Base-by-base conservation (phyloP, 2,797 vertebrate genomes). In the Siniperca undulata region DNA sequence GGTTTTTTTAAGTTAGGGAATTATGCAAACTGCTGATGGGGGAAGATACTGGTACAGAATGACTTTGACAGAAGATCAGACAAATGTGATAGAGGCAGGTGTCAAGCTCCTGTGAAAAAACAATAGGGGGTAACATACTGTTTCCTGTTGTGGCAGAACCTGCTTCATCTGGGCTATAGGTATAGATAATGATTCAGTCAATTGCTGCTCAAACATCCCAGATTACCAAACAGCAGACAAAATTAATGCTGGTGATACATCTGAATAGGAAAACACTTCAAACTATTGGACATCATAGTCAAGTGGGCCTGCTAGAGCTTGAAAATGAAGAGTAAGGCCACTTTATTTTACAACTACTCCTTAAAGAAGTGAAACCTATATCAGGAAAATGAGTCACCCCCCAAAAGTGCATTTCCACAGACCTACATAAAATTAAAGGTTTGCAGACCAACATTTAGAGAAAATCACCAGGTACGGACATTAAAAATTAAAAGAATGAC, bases 391-490 rank as follows among this genome's bases (percentile, higher is more conserved):
- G 72, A 83, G 77, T 89, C 84, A 90, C 38, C 65, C n/a, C n/a
- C 36, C 78, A 65, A 74, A 89, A 82, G 82, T 56, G 60, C 38
- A 78, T 88, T 82, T 86, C 76, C 73, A 80, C 75, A 75, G 34
- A 80, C 73, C 65, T 30, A 24, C 52, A 46, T 80, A 10, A 87
- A 91, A 94, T 91, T 74, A 85, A 91, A 85, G 90, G 89, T 76
- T 74, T 77, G 67, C 84, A 86, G 81, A 83, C 72, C 71, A 82
- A 76, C 73, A 77, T 87, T 90, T 86, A 85, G 56, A 89, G 83
- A 82, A 93, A 91, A 90, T 92, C 61, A 87, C 84, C 88, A 90
- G 89, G 84, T 90, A 73, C 12, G 17, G 67, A 80, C 74, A 82
- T 81, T 82, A 84, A 46, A 46, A 84, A 92, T 87, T 77, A 86